Evolutionary conservation across 2,888 invertebrate genomes (phyloP).

Genomic region (Leistus spinibarbis): DNA sequence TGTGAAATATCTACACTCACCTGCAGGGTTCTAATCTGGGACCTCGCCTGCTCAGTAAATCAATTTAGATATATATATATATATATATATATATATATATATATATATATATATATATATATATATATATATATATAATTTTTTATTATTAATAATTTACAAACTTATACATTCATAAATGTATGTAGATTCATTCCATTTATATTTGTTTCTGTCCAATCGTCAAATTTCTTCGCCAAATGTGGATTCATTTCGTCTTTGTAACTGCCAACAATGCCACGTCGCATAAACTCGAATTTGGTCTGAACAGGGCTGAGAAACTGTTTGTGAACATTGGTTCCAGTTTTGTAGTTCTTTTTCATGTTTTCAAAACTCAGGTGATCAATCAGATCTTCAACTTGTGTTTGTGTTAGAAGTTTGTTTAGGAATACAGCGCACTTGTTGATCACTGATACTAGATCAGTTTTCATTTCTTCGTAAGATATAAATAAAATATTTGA

Average conservation of each 20-base stretch:
- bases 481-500: slow-evolving; percentile 74
- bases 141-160: too few relatives aligned
- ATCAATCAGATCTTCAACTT: neutral
- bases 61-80: too few relatives aligned
- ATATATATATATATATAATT: too few relatives aligned
- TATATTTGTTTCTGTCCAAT: neutral
- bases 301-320: neutral
- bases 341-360: neutral
- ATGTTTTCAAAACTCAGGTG: neutral
- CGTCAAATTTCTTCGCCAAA: neutral
- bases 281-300: neutral
- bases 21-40: too few relatives aligned
- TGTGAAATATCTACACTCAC: too few relatives aligned
- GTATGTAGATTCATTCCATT: too few relatives aligned
- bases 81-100: too few relatives aligned
- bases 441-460: slow-evolving; percentile 68
- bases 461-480: slow-evolving; percentile 77
- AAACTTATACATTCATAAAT: too few relatives aligned
- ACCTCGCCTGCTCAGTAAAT: too few relatives aligned
- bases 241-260: neutral
- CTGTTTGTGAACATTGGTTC: neutral
- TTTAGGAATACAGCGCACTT: slow-evolving; percentile 67
- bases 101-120: too few relatives aligned
- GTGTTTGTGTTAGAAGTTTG: slow-evolving; percentile 59
- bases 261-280: neutral